Conservation (phyloP, 2,888 invertebrate genomes). For the Liopterus haemorrhoidalis region DNA sequence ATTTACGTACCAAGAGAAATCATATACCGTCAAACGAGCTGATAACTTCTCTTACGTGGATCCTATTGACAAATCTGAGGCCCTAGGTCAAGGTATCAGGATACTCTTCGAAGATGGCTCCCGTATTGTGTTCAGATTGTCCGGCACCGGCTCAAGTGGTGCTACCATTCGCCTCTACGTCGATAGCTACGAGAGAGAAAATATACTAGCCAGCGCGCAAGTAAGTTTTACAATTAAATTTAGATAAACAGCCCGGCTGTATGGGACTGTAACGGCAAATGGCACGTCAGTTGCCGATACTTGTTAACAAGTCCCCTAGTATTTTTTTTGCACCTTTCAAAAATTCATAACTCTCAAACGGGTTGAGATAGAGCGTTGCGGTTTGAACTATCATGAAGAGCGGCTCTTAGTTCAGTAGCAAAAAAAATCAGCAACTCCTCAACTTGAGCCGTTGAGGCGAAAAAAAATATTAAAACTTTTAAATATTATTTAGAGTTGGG, state of each 20-base stretch:
- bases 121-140: conserved; percentile 85
- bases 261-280: not conserved
- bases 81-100: conserved; percentile 89
- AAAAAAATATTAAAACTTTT: too few relatives aligned
- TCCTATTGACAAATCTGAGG: conserved; percentile 86
- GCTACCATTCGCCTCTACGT: conserved; percentile 95
- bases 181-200: conserved; percentile 82
- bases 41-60: conserved; percentile 97
- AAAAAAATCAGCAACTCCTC: too few relatives aligned
- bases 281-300: too few relatives aligned
- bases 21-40: conserved; percentile 69
- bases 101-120: conserved; percentile 93
- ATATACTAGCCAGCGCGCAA: conserved; percentile 60
- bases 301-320: too few relatives aligned
- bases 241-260: not conserved
- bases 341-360: too few relatives aligned
- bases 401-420: too few relatives aligned
- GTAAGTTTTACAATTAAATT: conserved; percentile 32
- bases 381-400: too few relatives aligned
- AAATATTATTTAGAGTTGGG: too few relatives aligned
- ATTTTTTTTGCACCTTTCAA: too few relatives aligned
- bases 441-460: too few relatives aligned
- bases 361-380: too few relatives aligned
- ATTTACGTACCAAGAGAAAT: conserved; percentile 55
- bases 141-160: conserved; percentile 97